These are phyloP conservation scores for Lasioglossum figueresi DNA, from an alignment of 2,888 invertebrate genomes.

Conservation along the genomic window DNA sequence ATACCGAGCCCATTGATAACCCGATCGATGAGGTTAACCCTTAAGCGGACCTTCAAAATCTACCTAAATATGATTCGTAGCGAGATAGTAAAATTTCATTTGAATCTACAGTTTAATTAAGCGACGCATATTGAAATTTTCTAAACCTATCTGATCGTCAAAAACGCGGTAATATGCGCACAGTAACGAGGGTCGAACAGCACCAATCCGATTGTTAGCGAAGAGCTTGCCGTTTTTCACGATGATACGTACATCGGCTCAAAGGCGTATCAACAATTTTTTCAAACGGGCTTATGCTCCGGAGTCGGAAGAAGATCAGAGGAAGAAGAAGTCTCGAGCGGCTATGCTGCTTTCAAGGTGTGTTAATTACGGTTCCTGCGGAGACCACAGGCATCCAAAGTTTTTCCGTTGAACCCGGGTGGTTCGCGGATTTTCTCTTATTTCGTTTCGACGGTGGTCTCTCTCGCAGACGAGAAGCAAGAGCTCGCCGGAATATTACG, in stretches of 20 bases:
- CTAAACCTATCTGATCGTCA: neutral
- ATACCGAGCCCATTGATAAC: neutral
- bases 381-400: neutral
- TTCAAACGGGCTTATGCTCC: neutral
- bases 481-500: conserved; percentile 39
- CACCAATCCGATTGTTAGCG: neutral
- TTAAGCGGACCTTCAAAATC: neutral
- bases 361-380: conserved; percentile 41
- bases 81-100: neutral
- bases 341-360: conserved; percentile 13
- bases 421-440: conserved; percentile 29
- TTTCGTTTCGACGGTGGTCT: conserved; percentile 40
- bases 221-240: neutral
- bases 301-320: neutral
- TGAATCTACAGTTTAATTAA: neutral
- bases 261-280: neutral
- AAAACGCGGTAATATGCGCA: neutral
- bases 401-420: conserved; percentile 7
- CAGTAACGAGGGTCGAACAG: neutral
- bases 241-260: neutral
- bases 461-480: conserved; percentile 13
- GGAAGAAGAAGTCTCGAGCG: neutral
- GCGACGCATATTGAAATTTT: neutral
- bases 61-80: neutral
- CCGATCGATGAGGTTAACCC: neutral